Base-by-base conservation (phyloP, 1,140 invertebrate species). In the Trichonephila clavipes region DNA sequence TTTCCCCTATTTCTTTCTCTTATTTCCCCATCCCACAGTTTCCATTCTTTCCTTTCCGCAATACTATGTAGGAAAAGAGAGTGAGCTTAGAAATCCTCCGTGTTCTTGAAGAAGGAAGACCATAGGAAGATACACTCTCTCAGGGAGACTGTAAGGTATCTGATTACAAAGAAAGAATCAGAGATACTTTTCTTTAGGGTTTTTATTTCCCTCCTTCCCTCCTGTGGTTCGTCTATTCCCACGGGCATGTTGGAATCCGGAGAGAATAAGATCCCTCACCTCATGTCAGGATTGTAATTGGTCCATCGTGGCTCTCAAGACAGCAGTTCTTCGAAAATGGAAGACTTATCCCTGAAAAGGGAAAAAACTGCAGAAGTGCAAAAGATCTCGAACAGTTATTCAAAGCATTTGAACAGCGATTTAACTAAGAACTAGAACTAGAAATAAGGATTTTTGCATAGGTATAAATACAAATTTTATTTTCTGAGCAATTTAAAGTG, bases 141-240 rank as follows among this genome's bases (percentile, higher is more conserved):
- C 24, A 89, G 58, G 66, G 34, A 77, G 51, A n/a, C 89, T 12
- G 51, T 59, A 24, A 81, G 88, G 61, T 92, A 92, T 92, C 90
- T 85, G 90, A 92, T 92, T 92, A 92, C 90, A 92, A 92, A 85
- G 89, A 90, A 90, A 90, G 90, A 92, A 92, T 92, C 90, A 85
- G 90, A 92, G 81, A 92, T 34, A 85, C 18, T 34, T 58, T 28
- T 81, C 82, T 62, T 90, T 69, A 64, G n/a, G n/a, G n/a, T 64
- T 14, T 88, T 89, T 51, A 19, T 89, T 89, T 51, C 12, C 51
- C 44, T 88, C 62, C 64, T 44, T 64, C 61, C 59, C n/a, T 34
- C n/a, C 44, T 90, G 59, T 44, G 72, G 81, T 92, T 61, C 81
- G 24, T 51, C 82, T 64, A 92, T 92, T 92, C 90, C 81, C 90